Base-by-base conservation (phyloP, 2,113 vertebrate species). In the Crotophaga sulcirostris region DNA sequence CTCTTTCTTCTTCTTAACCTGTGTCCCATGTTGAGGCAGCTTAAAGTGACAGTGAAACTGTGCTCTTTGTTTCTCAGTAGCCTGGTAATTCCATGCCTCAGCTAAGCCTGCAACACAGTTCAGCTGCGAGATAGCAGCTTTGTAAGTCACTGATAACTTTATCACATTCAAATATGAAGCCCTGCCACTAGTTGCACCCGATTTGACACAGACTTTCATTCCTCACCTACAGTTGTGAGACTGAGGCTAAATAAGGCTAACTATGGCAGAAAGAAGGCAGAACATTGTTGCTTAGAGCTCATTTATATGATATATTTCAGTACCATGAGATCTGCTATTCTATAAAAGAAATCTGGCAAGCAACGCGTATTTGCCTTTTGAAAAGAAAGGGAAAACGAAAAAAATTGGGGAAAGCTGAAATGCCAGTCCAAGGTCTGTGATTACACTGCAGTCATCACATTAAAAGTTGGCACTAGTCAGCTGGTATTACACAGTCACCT, bases 361-460 rank as follows among this genome's bases (percentile, higher is more conserved):
- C 16, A 67, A 90, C 11, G 52, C 67, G 6, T 67, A 81, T 93
- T 90, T 95, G 47, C 72, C 59, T 95, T 95, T 96, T 60, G 13
- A 85, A 96, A 94, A 83, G 72, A 84, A 90, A 91, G 59, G 42
- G 29, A 68, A 76, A 89, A 87, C 54, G 51, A 95, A 90, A 88
- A 74, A 96, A 93, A 77, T 1, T 55, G 58, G 81, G 45, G 59
- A 80, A 90, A 84, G 45, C 68, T 93, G 79, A 95, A 90, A 67
- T 84, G 52, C 52, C 59, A 81, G 67, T 52, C 68, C 79, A 86
- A 92, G 72, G 68, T 64, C 76, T 93, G 67, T 80, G 59, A 89
- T 87, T 92, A 69, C 75, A 80, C 29, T 66, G 47, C 74, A 85
- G 75, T 90, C 78, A 93, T 87, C 84, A 77, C 52, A 95, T 95